Base-by-base conservation (phyloP, 2,797 vertebrate genomes). In the Ceyx erithaca region DNA sequence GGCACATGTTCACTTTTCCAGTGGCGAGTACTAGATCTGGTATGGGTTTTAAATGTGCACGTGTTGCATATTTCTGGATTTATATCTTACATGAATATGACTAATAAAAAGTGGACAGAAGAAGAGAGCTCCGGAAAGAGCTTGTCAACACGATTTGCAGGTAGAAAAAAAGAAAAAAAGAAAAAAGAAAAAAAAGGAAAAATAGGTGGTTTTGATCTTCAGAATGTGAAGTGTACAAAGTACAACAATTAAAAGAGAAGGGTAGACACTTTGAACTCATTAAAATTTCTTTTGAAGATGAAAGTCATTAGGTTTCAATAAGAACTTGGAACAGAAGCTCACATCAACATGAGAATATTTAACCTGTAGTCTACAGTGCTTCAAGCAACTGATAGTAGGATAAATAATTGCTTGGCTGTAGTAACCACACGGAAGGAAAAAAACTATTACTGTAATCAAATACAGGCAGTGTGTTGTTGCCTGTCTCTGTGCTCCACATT, bases 361-460 rank as follows among this genome's bases (percentile, higher is more conserved):
- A 97, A 98, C 98, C 97, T 98, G 98, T 97, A 98, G 97, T 98
- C 98, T 98, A 98, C 98, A 98, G 98, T 91, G 93, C 98, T 98
- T 98, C 96, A 91, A 97, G 97, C 97, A 98, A 98, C 97, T 98
- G 98, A 98, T 98, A 98, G 97, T 94, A 97, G 98, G 98, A 99
- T 98, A 99, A 99, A 99, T 99, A 97, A 97, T 97, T 95, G 96
- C 96, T 97, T 98, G 98, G 98, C 98, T 98, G 97, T 98, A 98
- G 98, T 98, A 98, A 98, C 98, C 98, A 98, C 96, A 97, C 97
- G 98, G 98, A 98, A 94, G 41, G 98, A 71, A 98, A 98, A 98
- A 70, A 98, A 98, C 97, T 97, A 98, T 98, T 98, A 98, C 92
- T 96, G 97, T 98, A 98, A 98, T 98, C 98, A 98, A 98, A 98